Base-by-base conservation (phyloP, 2,797 vertebrate genomes). In the Neomorphus geoffroyi region DNA sequence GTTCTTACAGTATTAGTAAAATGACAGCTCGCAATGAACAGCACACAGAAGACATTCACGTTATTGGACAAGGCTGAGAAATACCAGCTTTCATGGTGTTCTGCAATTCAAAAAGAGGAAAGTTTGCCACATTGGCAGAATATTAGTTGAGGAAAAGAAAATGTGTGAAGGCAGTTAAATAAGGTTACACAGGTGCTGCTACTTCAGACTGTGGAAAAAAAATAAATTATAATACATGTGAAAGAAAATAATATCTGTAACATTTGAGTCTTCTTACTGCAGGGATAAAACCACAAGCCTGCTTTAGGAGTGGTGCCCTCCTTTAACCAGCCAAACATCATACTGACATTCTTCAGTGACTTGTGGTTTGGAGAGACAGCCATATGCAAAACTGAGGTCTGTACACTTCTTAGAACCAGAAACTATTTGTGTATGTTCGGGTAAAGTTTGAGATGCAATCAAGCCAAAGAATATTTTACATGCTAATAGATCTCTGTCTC, bases 101-200 rank as follows among this genome's bases (percentile, higher is more conserved):
- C 66, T 93, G 53, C 45, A 80, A 79, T 94, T 82, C 41, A 70
- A 77, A 96, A 91, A 37, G 33, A 90, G 89, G 94, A 95, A 86
- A 88, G 83, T 92, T 95, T 88, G 91, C 93, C 86, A 90, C 86
- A 81, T 57, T 88, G 92, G 89, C 94, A 95, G 70, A 91, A 53
- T 80, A 81, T 82, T 92, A 80, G 48, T 60, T 86, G 66, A 80
- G 84, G 91, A 78, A 88, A 83, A 58, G 78, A 78, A 96, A 94
- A 91, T 41, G 92, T 92, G 88, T 95, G 75, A 94, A 96, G 77
- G 80, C 86, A 96, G 91, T 95, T 96, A 97, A 96, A 43, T 83
- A 89, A 97, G 92, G 96, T 94, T 97, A 96, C 90, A 95, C 95
- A 97, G 96, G 97, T 97, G 92, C 82, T 93, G 67, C 90, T 96